Evolutionary conservation across 2,113 vertebrate species (phyloP).

Genomic region (Oceanodroma tethys): DNA sequence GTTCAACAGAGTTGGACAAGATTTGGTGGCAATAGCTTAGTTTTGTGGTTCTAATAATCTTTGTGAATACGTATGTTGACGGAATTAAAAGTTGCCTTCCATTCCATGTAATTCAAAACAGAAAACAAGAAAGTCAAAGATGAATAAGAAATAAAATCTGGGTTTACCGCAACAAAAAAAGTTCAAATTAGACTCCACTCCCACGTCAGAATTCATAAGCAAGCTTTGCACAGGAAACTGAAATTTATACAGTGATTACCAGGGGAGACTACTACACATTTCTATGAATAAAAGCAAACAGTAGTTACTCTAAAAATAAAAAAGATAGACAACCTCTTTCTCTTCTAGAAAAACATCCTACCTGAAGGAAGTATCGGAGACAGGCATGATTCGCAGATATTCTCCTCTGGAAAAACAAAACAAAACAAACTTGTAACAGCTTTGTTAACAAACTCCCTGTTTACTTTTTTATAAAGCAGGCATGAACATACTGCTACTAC

Average conservation of each 20-base stretch:
- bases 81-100: background rate
- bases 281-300: background rate
- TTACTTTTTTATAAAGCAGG: background rate
- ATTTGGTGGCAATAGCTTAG: background rate
- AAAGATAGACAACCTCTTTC: background rate
- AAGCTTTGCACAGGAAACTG: background rate
- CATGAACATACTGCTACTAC: background rate
- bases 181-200: background rate
- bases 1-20: background rate
- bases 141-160: background rate
- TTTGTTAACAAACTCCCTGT: background rate
- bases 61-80: background rate
- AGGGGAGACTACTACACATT: background rate
- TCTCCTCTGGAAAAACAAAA: slow-evolving; percentile 84
- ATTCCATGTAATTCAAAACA: background rate
- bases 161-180: background rate
- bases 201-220: background rate
- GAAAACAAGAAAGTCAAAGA: background rate
- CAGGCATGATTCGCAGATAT: slow-evolving; percentile 93
- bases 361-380: slow-evolving; percentile 90
- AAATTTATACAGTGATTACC: background rate
- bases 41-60: background rate
- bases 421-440: background rate
- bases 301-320: background rate
- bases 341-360: slow-evolving; percentile 52